Percentiles rank a stretch among this genome's conserved stretches.
Evolutionary conservation across 2,888 invertebrate species (phyloP).

Genomic region (Plemyria rubiginata): DNA sequence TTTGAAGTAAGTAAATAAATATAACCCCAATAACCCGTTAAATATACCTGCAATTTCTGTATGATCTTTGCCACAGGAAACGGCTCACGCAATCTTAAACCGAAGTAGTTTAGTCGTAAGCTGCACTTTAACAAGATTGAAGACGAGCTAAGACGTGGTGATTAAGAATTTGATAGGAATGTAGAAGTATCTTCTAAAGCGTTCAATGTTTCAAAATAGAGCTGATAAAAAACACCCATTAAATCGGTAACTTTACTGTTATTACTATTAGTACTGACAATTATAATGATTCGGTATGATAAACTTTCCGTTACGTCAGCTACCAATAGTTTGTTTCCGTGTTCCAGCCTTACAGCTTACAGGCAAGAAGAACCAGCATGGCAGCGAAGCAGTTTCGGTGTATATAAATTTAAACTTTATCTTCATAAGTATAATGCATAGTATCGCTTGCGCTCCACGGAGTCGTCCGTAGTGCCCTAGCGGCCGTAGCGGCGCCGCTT

Average conservation of each 20-base stretch:
- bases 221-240: background rate
- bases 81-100: background rate
- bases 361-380: conserved; percentile 12
- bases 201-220: background rate
- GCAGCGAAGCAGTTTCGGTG: too few species aligned
- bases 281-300: too few species aligned
- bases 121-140: background rate
- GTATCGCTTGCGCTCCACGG: too few species aligned
- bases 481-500: too few species aligned
- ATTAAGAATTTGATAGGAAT: background rate
- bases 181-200: background rate
- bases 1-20: conserved; percentile 1
- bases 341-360: too few species aligned
- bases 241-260: too few species aligned
- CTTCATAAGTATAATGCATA: too few species aligned
- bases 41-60: conserved; percentile 1
- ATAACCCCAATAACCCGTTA: background rate
- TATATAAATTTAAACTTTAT: too few species aligned
- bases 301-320: too few species aligned
- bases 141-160: background rate
- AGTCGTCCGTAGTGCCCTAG: too few species aligned
- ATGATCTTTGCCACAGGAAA: conserved; percentile 5
- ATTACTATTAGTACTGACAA: too few species aligned
- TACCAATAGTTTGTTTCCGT: background rate
- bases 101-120: conserved; percentile 4